A percentile compares a stretch with the other conserved stretches of the same genome.
Conservation (phyloP, 1,140 invertebrate genomes). For the Drosophila mauritiana region DNA sequence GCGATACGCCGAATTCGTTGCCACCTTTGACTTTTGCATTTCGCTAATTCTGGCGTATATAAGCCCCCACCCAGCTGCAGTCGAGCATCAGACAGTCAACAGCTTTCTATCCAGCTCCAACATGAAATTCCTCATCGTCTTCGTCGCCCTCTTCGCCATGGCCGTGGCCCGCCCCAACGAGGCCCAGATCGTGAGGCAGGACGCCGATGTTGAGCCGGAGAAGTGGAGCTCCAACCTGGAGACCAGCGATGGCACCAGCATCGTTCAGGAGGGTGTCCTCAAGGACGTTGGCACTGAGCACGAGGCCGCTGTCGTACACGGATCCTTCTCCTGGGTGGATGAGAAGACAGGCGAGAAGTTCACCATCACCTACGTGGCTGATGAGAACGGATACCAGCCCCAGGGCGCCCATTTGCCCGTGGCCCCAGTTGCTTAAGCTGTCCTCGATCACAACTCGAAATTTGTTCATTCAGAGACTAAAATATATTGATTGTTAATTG, state of each 20-base stretch:
- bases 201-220: constrained; percentile 17
- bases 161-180: constrained; percentile 41
- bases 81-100: constrained; percentile 49
- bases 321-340: constrained; percentile 44
- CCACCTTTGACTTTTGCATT: constrained; percentile 56
- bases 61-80: constrained; percentile 41
- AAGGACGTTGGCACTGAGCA: constrained; percentile 36
- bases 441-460: no score
- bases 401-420: constrained; percentile 86
- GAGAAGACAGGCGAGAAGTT: constrained; percentile 56
- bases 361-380: constrained; percentile 62
- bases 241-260: constrained; percentile 88
- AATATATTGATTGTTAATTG: constrained; percentile 21
- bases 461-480: not conserved
- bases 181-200: not conserved
- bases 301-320: constrained; percentile 54
- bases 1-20: constrained; percentile 5
- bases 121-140: constrained; percentile 74
- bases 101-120: constrained; percentile 46
- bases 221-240: constrained; percentile 11
- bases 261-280: constrained; percentile 58
- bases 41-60: constrained; percentile 35
- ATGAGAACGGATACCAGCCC: constrained; percentile 89
- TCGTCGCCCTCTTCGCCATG: constrained; percentile 60
- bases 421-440: constrained; percentile 79